phyloP scores from a whole-genome alignment of 2,797 vertebrate genomes.

The Naso thynnoides region DNA sequence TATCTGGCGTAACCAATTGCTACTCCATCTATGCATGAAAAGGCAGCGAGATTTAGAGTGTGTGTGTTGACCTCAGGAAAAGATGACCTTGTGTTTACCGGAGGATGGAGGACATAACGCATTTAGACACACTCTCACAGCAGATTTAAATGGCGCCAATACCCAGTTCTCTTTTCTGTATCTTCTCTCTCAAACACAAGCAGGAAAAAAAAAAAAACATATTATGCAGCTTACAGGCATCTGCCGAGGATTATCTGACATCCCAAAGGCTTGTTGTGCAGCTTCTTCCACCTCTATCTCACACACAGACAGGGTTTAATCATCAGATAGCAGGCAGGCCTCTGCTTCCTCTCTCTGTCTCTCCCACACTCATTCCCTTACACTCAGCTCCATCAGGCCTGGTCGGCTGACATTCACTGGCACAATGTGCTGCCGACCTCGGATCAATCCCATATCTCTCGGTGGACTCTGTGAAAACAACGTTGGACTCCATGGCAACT shows the following conservation, averaged over 20 bases:
- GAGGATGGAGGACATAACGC: slow-evolving; percentile 4
- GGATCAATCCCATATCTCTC: slow-evolving; percentile 51
- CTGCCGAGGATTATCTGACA: slow-evolving; percentile 56
- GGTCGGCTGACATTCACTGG: slow-evolving; percentile 28
- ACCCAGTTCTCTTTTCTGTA: neutral
- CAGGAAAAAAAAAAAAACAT: neutral
- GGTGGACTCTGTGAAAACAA: slow-evolving; percentile 43
- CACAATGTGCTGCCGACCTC: slow-evolving; percentile 43
- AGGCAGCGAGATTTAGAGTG: neutral
- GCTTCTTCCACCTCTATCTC: slow-evolving; percentile 30
- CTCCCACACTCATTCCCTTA: slow-evolving; percentile 50
- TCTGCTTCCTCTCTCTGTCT: slow-evolving; percentile 59
- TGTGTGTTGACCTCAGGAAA: slow-evolving; percentile 32
- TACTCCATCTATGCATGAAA: neutral
- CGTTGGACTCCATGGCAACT: slow-evolving; percentile 11
- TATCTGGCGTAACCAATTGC: neutral
- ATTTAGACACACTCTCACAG: neutral
- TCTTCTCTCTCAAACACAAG: slow-evolving; percentile 28
- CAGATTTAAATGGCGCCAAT: neutral
- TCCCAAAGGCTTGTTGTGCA: slow-evolving; percentile 48
- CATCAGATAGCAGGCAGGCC: slow-evolving; percentile 63
- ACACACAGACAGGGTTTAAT: slow-evolving; percentile 58
- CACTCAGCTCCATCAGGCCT: slow-evolving; percentile 33
- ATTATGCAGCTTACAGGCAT: slow-evolving; percentile 12
- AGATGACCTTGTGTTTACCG: slow-evolving; percentile 25